A percentile compares a stretch with the other conserved stretches of the same genome.
phyloP scores from a whole-genome alignment of 1,140 invertebrate genomes.

The Triops longicaudatus region DNA sequence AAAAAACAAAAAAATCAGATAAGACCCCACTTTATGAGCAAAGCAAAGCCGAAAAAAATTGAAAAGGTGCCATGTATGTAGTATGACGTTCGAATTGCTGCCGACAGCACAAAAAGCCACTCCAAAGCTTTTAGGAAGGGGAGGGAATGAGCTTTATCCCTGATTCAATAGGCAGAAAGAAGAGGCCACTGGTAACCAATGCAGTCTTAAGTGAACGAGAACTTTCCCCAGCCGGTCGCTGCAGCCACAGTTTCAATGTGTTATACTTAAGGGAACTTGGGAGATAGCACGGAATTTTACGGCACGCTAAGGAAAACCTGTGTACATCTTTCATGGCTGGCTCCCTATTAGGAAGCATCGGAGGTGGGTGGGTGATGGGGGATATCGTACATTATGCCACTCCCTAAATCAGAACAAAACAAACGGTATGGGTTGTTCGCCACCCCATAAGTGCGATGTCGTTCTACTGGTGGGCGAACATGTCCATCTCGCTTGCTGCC shows the following conservation, averaged over 20 bases:
- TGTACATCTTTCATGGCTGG: not conserved
- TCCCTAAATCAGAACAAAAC: not conserved
- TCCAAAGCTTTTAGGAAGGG: slow-evolving; percentile 4
- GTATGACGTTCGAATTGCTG: slow-evolving; percentile 14
- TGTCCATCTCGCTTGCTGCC: not conserved
- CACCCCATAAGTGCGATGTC: not conserved
- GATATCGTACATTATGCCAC: not conserved
- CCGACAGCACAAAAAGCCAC: slow-evolving; percentile 14
- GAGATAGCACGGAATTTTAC: not conserved
- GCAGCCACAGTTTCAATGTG: not conserved
- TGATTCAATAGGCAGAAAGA: slow-evolving; percentile 1
- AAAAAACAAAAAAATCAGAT: not conserved
- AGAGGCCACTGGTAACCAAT: slow-evolving; percentile 6
- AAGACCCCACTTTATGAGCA: not conserved
- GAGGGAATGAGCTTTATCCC: slow-evolving; percentile 11
- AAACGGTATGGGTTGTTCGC: not conserved
- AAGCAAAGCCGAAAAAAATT: not conserved
- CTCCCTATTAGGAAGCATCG: not conserved
- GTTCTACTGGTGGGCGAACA: not conserved
- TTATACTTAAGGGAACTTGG: not conserved
- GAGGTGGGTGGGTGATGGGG: not conserved
- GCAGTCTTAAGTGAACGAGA: slow-evolving; percentile 7
- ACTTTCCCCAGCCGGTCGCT: not conserved
- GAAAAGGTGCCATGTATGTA: slow-evolving; percentile 7
- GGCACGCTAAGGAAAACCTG: slow-evolving; percentile 5